Percentiles rank a stretch among this genome's conserved stretches.
phyloP scores from a whole-genome alignment of 1,140 invertebrate genomes.

The Drepana arcuata region DNA sequence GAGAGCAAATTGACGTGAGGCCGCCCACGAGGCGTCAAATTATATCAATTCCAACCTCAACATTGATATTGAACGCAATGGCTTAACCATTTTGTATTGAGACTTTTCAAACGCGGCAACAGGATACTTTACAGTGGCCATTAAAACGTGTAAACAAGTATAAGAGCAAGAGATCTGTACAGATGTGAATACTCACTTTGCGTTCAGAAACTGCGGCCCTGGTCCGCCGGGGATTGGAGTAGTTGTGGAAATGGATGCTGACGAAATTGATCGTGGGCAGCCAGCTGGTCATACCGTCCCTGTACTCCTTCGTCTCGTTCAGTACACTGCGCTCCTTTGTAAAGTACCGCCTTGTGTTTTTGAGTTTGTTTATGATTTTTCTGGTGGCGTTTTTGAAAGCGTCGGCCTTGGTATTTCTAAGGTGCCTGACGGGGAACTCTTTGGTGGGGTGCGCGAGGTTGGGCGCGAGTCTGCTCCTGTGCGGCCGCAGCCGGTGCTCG shows the following conservation, averaged over 20 bases:
- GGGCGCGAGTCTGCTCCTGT: conserved; percentile 27
- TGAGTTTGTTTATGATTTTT: conserved; percentile 48
- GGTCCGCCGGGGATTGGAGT: conserved; percentile 18
- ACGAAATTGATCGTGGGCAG: conserved; percentile 58
- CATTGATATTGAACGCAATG: no score
- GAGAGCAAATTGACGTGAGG: no score
- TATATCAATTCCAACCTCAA: no score
- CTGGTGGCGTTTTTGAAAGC: conserved; percentile 41
- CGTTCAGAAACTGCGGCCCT: conserved; percentile 36
- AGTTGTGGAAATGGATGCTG: conserved; percentile 48
- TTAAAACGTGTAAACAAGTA: no score
- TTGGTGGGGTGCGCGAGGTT: conserved; percentile 39
- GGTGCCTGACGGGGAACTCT: conserved; percentile 29
- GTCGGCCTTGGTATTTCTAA: conserved; percentile 34
- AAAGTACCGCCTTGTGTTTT: conserved; percentile 48
- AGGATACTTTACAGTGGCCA: no score
- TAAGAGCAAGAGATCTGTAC: no score
- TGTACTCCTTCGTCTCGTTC: conserved; percentile 44
- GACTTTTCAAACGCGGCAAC: no score
- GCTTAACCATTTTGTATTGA: no score
- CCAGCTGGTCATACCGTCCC: conserved; percentile 53
- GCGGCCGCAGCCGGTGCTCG: conserved; percentile 40
- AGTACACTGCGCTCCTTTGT: conserved; percentile 36
- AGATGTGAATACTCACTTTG: conserved; percentile 57
- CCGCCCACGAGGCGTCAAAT: no score